Evolutionary conservation across 2,888 invertebrate species (phyloP), one percentile per base, ranked within the genome.

Genomic region (Argyresthia albistria): DNA sequence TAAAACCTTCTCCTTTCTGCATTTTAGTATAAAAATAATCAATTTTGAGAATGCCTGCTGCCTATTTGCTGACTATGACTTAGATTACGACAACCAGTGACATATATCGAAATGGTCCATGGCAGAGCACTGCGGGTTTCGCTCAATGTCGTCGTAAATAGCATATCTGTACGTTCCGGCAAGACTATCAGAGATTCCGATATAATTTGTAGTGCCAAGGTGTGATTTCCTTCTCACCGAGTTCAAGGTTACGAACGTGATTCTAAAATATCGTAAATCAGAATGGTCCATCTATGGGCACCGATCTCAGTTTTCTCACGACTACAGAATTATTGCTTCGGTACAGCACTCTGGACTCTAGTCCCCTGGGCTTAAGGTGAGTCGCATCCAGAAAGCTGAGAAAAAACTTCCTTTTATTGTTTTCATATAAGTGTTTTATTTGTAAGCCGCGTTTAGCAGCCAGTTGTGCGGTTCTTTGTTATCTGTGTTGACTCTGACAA

Each of bases 221-320:
- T 78, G 78, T 72, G 73, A 78, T 76, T 76, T 80, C 71, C 73
- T 76, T 71, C 72, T 67, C 76, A 69, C 35, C 64, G 69, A 72
- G 77, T 79, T 82, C 80, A 84, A 80, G 81, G 81, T 79, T 78
- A 76, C 64, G 65, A 73, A 77, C 81, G 78, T 82, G 80, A 80
- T 80, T 77, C 76, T 66, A 69, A 78, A 81, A 79, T 80, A 80
- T 80, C 76, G 76, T 81, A 80, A 81, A 82, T 80, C 76, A 70
- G 67, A 71, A 76, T 70, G 64, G 70, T 68, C 71, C 76, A 76
- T 76, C 76, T 70, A 64, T 59, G 56, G 45, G 57, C 55, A 60
- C 63, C 66, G 70, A 79, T 79, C 70, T 66, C 63, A 60, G 67
- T 71, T 76, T 80, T 84, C 82, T 80, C 84, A 84, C 84, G 83